Evolutionary conservation across 2,113 vertebrate species (phyloP).

Genomic region (Callopanchax toddi): DNA sequence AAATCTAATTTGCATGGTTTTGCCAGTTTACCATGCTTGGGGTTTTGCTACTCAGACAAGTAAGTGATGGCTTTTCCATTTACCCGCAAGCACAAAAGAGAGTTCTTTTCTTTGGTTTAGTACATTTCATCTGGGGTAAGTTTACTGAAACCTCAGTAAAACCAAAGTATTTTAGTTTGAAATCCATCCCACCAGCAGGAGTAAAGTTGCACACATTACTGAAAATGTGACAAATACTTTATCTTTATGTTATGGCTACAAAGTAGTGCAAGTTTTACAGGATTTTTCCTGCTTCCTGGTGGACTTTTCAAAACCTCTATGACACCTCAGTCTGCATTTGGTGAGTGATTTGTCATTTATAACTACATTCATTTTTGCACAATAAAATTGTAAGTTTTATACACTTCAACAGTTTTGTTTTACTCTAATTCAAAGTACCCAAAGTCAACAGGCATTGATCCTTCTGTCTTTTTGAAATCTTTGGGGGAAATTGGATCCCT

Average conservation of each 20-base stretch:
- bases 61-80: constrained; percentile 3
- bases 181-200: constrained; percentile 24
- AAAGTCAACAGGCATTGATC: background rate
- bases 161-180: background rate
- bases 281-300: too few species aligned
- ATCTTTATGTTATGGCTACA: constrained; percentile 5
- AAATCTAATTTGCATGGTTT: background rate
- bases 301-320: too few species aligned
- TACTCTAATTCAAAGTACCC: too few species aligned
- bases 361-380: too few species aligned
- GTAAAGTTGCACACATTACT: constrained; percentile 17
- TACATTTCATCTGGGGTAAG: background rate
- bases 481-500: background rate
- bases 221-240: too few species aligned
- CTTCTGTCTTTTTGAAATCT: background rate
- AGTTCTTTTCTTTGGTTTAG: background rate
- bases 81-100: constrained; percentile 6
- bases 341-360: too few species aligned
- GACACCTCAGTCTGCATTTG: too few species aligned
- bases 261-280: constrained; percentile 22
- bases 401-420: too few species aligned
- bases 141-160: constrained; percentile 32
- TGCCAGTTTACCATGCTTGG: background rate
- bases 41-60: background rate
- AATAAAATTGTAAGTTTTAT: too few species aligned